A percentile compares a stretch with the other conserved stretches of the same genome.
Evolutionary conservation across 2,113 vertebrate genomes (phyloP).

Genomic region (Mesitornis unicolor): DNA sequence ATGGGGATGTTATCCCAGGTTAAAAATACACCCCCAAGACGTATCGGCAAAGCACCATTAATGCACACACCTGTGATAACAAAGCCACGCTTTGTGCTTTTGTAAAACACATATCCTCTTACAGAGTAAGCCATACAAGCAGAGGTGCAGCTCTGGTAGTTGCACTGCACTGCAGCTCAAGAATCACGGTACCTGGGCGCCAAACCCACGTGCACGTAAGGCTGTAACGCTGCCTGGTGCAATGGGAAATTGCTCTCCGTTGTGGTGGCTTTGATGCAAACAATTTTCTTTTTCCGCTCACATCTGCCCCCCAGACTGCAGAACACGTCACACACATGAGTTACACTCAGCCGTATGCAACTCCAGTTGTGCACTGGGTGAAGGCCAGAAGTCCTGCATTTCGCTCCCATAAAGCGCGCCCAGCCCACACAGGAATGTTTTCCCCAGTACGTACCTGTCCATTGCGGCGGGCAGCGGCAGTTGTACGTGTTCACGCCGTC

Average conservation of each 20-base stretch:
- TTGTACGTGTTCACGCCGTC: conserved; percentile 97
- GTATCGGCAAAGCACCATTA: background rate
- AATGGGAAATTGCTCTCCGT: fast-evolving
- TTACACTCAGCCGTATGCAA: fast-evolving
- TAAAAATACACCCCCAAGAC: background rate
- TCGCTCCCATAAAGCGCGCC: fast-evolving
- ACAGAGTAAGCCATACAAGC: background rate
- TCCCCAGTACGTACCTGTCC: conserved; percentile 82
- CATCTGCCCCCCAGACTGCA: background rate
- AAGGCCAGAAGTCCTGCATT: background rate
- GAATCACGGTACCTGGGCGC: background rate
- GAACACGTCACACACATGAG: background rate
- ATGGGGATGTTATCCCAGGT: background rate
- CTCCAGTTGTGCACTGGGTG: fast-evolving
- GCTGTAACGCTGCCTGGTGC: background rate
- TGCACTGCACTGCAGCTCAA: fast-evolving
- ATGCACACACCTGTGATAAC: background rate
- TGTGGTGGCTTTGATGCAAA: background rate
- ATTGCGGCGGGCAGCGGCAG: conserved; percentile 92
- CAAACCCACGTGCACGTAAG: fast-evolving
- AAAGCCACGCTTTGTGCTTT: background rate
- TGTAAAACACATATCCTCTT: background rate
- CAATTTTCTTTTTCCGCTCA: background rate
- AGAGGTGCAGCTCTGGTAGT: background rate
- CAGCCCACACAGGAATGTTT: background rate